Conservation (phyloP, 2,113 vertebrate species). For the Prunella fulvescens region DNA sequence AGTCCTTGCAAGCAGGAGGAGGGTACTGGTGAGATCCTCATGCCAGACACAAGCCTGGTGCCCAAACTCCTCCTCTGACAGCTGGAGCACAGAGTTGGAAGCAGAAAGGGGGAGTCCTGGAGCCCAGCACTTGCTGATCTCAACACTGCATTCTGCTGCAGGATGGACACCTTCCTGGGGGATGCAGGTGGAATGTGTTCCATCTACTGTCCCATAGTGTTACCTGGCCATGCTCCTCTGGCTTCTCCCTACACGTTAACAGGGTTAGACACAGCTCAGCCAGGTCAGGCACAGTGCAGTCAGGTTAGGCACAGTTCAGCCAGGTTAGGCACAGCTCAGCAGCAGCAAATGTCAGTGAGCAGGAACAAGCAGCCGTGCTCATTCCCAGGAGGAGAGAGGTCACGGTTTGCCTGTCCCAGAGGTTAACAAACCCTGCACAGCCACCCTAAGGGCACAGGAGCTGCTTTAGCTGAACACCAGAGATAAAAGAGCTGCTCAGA, state of each 20-base stretch:
- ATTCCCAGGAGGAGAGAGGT: neutral
- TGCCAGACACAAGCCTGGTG: neutral
- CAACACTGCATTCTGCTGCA: neutral
- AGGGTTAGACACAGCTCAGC: neutral
- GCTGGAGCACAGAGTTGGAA: neutral
- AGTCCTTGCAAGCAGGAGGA: neutral
- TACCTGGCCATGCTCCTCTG: neutral
- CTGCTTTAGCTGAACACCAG: neutral
- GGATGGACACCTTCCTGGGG: neutral
- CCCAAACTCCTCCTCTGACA: neutral
- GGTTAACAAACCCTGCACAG: neutral
- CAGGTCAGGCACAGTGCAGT: neutral
- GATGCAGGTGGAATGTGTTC: neutral
- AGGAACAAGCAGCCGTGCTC: neutral
- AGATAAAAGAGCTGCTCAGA: neutral
- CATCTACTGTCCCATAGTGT: fast-evolving
- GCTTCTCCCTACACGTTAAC: neutral
- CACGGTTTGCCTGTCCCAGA: neutral
- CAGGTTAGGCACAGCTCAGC: neutral
- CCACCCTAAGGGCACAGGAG: neutral
- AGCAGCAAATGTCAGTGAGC: neutral
- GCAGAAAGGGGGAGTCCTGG: neutral
- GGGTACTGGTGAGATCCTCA: neutral
- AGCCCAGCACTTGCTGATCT: neutral
- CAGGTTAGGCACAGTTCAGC: neutral